Evolutionary conservation across 2,888 invertebrate genomes (phyloP).

Genomic region (Idaea aversata): DNA sequence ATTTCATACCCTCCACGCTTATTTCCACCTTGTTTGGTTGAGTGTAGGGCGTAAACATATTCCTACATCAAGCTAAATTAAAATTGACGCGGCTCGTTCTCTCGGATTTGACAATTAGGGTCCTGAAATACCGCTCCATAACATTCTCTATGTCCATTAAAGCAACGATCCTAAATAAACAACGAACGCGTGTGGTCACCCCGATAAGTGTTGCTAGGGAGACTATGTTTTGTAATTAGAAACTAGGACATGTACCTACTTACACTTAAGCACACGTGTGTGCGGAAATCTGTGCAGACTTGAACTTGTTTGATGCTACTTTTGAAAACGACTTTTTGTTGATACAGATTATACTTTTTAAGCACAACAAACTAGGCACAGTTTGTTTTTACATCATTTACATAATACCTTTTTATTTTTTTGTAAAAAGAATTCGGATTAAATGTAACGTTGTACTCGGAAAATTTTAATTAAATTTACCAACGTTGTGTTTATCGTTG

Average conservation of each 20-base stretch:
- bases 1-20: slow-evolving; percentile 27
- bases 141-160: slow-evolving; percentile 68
- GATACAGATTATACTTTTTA: neutral
- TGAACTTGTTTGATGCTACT: neutral
- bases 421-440: neutral
- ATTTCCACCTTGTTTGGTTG: slow-evolving; percentile 31
- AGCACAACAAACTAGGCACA: neutral
- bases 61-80: slow-evolving; percentile 27
- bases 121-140: slow-evolving; percentile 48
- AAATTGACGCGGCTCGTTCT: slow-evolving; percentile 34
- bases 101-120: slow-evolving; percentile 60
- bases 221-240: slow-evolving; percentile 64
- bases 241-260: slow-evolving; percentile 23
- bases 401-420: neutral
- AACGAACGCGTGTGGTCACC: slow-evolving; percentile 61
- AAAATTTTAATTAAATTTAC: neutral
- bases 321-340: neutral
- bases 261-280: slow-evolving; percentile 26
- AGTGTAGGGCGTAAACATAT: slow-evolving; percentile 25
- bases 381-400: neutral
- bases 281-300: slow-evolving; percentile 10
- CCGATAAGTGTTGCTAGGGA: slow-evolving; percentile 65
- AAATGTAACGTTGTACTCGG: neutral
- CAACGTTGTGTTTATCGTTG: neutral
- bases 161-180: slow-evolving; percentile 75